Conservation (phyloP, 1,140 invertebrate genomes). For the Aphelenchoides fujianensis region DNA sequence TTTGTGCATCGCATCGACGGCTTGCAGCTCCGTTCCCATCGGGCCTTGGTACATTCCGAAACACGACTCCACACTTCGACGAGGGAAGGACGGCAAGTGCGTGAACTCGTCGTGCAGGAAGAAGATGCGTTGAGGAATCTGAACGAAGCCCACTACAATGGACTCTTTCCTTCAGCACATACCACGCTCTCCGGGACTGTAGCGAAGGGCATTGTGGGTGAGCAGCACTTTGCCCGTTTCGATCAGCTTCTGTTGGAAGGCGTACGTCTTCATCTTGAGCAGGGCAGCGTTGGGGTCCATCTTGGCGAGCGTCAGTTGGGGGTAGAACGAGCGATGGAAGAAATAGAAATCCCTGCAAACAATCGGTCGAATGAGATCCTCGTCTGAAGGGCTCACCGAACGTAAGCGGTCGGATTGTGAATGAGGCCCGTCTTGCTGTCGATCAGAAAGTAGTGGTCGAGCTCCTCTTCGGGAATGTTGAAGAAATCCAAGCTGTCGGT, state of each 20-base stretch:
- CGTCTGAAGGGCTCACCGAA: slow-evolving; percentile 40
- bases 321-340: slow-evolving; percentile 96
- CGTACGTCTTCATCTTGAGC: slow-evolving; percentile 78
- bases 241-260: slow-evolving; percentile 87
- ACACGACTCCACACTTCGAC: slow-evolving; percentile 93
- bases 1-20: slow-evolving; percentile 92
- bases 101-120: slow-evolving; percentile 98
- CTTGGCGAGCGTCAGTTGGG: slow-evolving; percentile 87
- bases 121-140: slow-evolving; percentile 89
- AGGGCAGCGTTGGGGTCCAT: slow-evolving; percentile 88
- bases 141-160: slow-evolving; percentile 31
- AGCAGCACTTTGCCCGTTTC: slow-evolving; percentile 85
- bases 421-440: slow-evolving; percentile 93
- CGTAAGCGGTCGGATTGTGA: slow-evolving; percentile 46
- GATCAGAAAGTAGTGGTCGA: slow-evolving; percentile 86
- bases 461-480: slow-evolving; percentile 83
- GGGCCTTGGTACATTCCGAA: slow-evolving; percentile 85
- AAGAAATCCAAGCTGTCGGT: slow-evolving; percentile 95
- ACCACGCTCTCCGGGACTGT: slow-evolving; percentile 64
- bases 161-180: slow-evolving; percentile 19
- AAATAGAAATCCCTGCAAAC: slow-evolving; percentile 85
- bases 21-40: slow-evolving; percentile 85
- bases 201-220: slow-evolving; percentile 65
- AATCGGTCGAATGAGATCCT: neutral
- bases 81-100: slow-evolving; percentile 94